A percentile compares a stretch with the other conserved stretches of the same genome.
phyloP scores from a whole-genome alignment of 2,888 invertebrate genomes.

The Tetranychus truncatus region DNA sequence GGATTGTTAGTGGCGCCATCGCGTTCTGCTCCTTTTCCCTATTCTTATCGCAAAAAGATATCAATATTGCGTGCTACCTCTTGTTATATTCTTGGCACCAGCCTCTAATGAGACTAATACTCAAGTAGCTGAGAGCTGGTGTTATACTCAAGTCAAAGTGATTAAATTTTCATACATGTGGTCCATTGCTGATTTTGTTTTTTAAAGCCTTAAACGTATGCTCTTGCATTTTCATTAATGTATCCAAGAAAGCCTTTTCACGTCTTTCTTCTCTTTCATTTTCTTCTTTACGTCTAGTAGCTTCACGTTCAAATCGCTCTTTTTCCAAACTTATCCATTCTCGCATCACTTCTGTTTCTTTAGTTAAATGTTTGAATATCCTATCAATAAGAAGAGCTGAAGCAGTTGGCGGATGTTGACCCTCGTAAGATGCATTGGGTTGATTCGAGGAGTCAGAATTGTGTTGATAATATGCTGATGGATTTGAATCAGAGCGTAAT shows the following conservation, averaged over 20 bases:
- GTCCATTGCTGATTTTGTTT: constrained; percentile 99
- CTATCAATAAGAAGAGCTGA: constrained; percentile 23
- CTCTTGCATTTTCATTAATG: constrained; percentile 21
- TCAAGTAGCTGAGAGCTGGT: constrained; percentile 99
- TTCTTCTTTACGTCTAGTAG: constrained; percentile 19
- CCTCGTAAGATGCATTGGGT: constrained; percentile 8
- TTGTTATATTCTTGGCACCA: constrained; percentile 10
- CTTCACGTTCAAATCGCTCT: constrained; percentile 20
- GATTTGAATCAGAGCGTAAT: constrained; percentile 3
- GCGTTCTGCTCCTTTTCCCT: no score
- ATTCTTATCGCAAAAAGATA: no score
- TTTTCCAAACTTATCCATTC: constrained; percentile 23
- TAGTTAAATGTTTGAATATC: constrained; percentile 22
- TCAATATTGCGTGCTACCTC: no score
- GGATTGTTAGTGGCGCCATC: no score
- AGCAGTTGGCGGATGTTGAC: constrained; percentile 3
- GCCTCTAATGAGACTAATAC: constrained; percentile 52
- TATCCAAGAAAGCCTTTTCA: constrained; percentile 19
- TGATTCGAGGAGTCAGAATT: not conserved
- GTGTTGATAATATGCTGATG: not conserved
- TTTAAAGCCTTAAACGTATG: constrained; percentile 39
- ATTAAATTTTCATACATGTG: constrained; percentile 99
- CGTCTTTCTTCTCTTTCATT: constrained; percentile 21
- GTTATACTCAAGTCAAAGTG: constrained; percentile 99
- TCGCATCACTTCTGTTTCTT: constrained; percentile 23